Evolutionary conservation across 37 sponge, comb jelly and placozoan species (phyloP).

Genomic region (Tethya wilhelma): DNA sequence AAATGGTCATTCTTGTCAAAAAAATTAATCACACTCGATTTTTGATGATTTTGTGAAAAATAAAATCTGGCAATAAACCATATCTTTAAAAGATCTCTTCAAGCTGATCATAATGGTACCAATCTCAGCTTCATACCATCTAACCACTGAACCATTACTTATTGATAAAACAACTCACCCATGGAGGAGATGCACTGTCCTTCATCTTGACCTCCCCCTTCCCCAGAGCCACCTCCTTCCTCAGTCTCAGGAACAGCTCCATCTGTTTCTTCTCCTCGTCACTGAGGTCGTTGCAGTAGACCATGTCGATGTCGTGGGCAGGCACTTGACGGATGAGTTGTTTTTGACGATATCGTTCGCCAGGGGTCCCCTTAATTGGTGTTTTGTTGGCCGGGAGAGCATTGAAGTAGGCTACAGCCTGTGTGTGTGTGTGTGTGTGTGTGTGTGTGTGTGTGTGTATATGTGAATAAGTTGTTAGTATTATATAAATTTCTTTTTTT

Average conservation of each 20-base stretch:
- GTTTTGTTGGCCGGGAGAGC: slow-evolving; percentile 78
- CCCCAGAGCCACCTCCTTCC: slow-evolving; percentile 75
- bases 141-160: no score
- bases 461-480: no score
- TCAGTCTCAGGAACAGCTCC: slow-evolving; percentile 71
- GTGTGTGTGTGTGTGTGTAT: no score
- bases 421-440: no score
- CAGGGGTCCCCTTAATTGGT: slow-evolving; percentile 70
- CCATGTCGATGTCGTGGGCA: slow-evolving; percentile 81
- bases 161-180: slow-evolving; percentile 26
- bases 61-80: no score
- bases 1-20: no score
- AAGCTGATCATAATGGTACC: no score
- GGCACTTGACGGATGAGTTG: slow-evolving; percentile 94
- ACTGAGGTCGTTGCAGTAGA: slow-evolving; percentile 54
- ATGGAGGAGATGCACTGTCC: slow-evolving; percentile 1
- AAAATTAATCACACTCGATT: no score
- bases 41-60: no score
- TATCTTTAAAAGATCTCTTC: no score
- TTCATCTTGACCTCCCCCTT: slow-evolving; percentile 45
- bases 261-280: slow-evolving; percentile 81
- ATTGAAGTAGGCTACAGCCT: slow-evolving; percentile 68
- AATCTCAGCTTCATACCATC: no score
- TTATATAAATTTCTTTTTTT: no score
- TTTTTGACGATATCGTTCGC: slow-evolving; percentile 80